Evolutionary conservation across 1,140 invertebrate species (phyloP), one percentile per base, ranked within the genome.

Genomic region (Schlechtendalia chinensis): DNA sequence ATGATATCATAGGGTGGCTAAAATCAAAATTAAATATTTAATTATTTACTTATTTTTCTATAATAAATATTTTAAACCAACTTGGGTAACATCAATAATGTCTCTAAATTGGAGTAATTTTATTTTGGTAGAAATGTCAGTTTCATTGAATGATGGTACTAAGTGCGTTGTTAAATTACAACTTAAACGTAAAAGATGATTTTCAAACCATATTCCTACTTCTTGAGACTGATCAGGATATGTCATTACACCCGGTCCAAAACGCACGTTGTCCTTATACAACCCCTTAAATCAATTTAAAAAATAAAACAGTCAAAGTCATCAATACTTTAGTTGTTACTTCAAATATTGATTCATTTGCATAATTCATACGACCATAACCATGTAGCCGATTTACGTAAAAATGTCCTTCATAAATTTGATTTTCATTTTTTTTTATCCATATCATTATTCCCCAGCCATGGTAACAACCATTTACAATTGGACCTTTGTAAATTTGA

Each of bases 381-480:
- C 81, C 72, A 16, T 81, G 69, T 54, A 75, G 67, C 1, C 45
- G 56, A 65, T 79, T 81, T 27, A 74, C 58, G 54, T 75, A 79
- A 65, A 81, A 79, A 81, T 75, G 74, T 14, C 81, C 81, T 75
- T 81, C 59, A 77, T 75, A 81, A 12, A 47, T 71, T 61, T 77
- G 74, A 10, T 59, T 39, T 77, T 59, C 10, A 27, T 61, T 47
- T 17, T 59, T 32, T 61, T 77, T 22, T 47, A 45, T 22, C 74
- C 74, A 77, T 17, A 59, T 77, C 39, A 77, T 50, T 61, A 77
- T 27, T 5, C 74, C 74, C 14, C 14, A 17, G 17, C 72, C 72
- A 59, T 77, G 72, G 22, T 58, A 77, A 32, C 53, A 59, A 45
- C 74, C 74, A 24, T 39, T 77, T 61, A 77, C 58, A 39, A 77